Base-by-base conservation (phyloP, 2,113 vertebrate species). In the Lampris incognitus region DNA sequence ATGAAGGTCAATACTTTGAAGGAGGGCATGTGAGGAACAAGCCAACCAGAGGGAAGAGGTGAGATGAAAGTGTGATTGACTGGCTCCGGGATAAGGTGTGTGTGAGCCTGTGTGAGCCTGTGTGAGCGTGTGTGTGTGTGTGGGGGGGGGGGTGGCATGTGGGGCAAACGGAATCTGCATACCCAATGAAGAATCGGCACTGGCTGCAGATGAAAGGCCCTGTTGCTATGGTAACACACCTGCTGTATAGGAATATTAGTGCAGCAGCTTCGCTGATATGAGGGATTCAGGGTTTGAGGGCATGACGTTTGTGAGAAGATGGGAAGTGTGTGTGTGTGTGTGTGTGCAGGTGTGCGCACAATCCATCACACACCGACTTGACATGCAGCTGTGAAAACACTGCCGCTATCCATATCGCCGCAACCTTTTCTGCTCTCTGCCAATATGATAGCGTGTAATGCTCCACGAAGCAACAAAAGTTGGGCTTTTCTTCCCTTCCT, bases 161-260 rank as follows among this genome's bases (percentile, higher is more conserved):
- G 54, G 41, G 13, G 71, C 74, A 80, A 77, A 86, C 70, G 24
- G 72, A 87, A 91, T 92, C 86, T 92, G 89, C 91, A 92, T 90
- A 82, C 87, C 58, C 79, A 84, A 86, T 87, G 80, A 90, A 80
- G 75, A 88, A 70, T 73, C 76, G 24, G 54, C 50, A 13, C 37
- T 52, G 6, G 51, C 60, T 59, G 46, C 63, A 91, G 85, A 91
- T 88, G 85, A 90, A 88, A 88, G 80, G 57, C 52, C 62, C n/a
- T 84, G 90, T 92, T 92, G 89, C 91, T 86, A 90, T 66, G 85
- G 87, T 78, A 92, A 92, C 92, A 86, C 83, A 92, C 85, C 87
- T 92, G 82, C 85, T 51, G 11, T 85, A 74, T 74, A 71, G 60
- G 67, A 88, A 79, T 88, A 72, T 85, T 49, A n/a, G 69, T 76